A percentile compares a stretch with the other conserved stretches of the same genome.
phyloP scores from a whole-genome alignment of 1,140 invertebrate species.

The Drosophila bocki region DNA sequence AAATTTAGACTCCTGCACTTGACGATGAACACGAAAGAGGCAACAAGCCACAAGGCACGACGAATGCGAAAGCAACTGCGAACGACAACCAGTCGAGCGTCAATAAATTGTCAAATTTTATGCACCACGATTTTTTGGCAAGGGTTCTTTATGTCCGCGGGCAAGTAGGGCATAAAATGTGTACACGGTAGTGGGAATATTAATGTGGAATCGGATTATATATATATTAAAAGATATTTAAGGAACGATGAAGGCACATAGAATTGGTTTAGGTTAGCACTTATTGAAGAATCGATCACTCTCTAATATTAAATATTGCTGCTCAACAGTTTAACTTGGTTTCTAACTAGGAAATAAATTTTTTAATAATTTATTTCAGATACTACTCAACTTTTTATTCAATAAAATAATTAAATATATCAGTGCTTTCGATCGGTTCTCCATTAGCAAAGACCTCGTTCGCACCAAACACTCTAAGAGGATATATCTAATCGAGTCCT shows the following conservation, averaged over 20 bases:
- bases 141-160: constrained; percentile 38
- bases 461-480: constrained; percentile 32
- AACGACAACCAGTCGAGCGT: constrained; percentile 63
- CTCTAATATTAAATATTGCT: background rate
- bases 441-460: constrained; percentile 55
- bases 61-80: constrained; percentile 11
- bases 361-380: background rate
- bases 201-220: constrained; percentile 24
- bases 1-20: constrained; percentile 69
- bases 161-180: constrained; percentile 54
- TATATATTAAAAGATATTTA: constrained; percentile 14
- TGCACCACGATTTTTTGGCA: constrained; percentile 77
- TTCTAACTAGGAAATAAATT: background rate
- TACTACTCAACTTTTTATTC: background rate
- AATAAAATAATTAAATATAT: background rate
- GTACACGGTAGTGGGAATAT: constrained; percentile 22
- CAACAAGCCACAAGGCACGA: constrained; percentile 13
- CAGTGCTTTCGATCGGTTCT: constrained; percentile 11
- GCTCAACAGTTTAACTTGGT: too few species aligned
- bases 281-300: background rate
- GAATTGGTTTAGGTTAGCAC: background rate
- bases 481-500: constrained; percentile 49
- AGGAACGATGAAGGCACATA: background rate
- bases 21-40: constrained; percentile 30
- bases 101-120: constrained; percentile 84